Evolutionary conservation across 2,113 vertebrate species (phyloP), one percentile per base, ranked within the genome.

Genomic region (Romanogobio albipinnatus): DNA sequence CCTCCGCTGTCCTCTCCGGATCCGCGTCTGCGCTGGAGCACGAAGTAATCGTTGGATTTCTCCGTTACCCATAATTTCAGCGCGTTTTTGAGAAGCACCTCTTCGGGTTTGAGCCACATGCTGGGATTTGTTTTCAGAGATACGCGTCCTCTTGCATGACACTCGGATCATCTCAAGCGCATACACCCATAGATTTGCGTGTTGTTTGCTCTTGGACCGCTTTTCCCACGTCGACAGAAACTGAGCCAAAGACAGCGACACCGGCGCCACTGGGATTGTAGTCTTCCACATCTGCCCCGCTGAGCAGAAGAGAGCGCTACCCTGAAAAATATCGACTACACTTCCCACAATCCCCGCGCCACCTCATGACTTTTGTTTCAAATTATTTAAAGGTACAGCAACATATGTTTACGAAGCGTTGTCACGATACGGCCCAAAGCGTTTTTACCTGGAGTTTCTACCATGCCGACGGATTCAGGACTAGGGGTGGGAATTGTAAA

Each of bases 61-160:
- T 99, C 97, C 88, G 96, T 97, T 88, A 97, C 93, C 97, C 97
- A 99, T 86, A 99, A 92, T 94, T 97, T 97, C 73, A 98, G 94
- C 14, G 97, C 98, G 92, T 97, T 99, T 93, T 99, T 98, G 89
- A 99, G 93, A 90, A 99, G 93, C 89, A 98, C 96, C 91, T 98
- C 97, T 86, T 99, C 98, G 0, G 98, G 97, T 93, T 96, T 97
- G 88, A 99, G 95, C 98, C 98, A 99, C 97, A 99, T 99, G 75
- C 86, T 89, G 85, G 7, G 80, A 88, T 90, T 62, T 88, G 88
- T 86, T 77, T 68, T 82, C 66, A 82, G 76, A 80, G 82, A 58
- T 59, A 45, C 82, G 70, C 75, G 81, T 89, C 86, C 61, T 81
- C 85, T 88, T 76, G 85, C 93, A 93, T 92, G 90, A 79, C 92